These are phyloP conservation scores for Ischnura elegans DNA, from an alignment of 2,888 invertebrate genomes.

Conservation along the genomic window DNA sequence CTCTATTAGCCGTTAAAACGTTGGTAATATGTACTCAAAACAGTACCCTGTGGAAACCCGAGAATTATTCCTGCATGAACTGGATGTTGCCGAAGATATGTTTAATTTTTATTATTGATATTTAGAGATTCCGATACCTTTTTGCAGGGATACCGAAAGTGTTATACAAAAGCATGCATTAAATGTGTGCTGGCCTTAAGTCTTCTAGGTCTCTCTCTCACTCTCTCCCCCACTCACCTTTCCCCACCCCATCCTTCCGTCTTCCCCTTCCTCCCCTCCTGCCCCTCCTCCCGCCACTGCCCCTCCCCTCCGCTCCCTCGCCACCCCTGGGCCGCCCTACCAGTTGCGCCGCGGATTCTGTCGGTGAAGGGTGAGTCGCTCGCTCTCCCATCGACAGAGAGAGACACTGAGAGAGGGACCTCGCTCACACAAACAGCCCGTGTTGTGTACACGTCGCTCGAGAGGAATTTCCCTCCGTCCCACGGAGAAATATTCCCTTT, in stretches of 20 bases:
- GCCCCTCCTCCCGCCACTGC: background rate
- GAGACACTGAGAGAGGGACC: too few species aligned
- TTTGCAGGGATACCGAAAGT: background rate
- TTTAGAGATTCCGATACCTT: background rate
- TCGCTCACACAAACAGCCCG: background rate
- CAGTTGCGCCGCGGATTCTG: conserved; percentile 57
- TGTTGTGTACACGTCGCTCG: background rate
- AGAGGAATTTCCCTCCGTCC: background rate
- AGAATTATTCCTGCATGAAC: too few species aligned
- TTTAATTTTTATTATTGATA: too few species aligned
- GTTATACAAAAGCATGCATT: conserved; percentile 3
- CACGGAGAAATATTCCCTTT: background rate
- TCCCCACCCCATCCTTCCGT: background rate
- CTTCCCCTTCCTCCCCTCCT: background rate
- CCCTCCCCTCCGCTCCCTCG: background rate
- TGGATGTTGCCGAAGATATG: too few species aligned
- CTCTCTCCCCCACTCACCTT: too few species aligned
- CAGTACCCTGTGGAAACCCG: too few species aligned
- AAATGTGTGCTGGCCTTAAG: background rate
- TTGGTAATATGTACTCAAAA: too few species aligned
- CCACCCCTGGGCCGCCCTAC: conserved; percentile 17
- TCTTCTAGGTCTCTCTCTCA: background rate
- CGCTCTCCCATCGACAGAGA: background rate
- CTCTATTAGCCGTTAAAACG: too few species aligned
- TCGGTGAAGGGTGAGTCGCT: background rate